Evolutionary conservation across 2,113 vertebrate species (phyloP), one percentile per base, ranked within the genome.

Genomic region (Chloebia gouldiae): DNA sequence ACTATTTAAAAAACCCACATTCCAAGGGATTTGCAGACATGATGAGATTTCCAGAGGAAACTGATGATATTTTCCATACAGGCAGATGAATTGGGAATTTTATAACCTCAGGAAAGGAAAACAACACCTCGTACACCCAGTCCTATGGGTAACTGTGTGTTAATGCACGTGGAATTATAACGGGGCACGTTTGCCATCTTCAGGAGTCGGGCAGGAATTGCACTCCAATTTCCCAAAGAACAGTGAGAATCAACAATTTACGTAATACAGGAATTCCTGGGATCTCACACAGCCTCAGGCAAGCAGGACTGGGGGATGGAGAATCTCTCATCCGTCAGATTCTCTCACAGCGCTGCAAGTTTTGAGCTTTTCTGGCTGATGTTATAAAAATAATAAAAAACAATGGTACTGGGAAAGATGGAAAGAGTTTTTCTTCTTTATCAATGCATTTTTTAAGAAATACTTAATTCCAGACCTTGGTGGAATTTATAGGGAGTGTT

Each of bases 131-230:
- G 0, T 6, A 42, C 25, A 54, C 19, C 17, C 20, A 23, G 7
- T 17, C 11, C 47, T 28, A 1, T 2, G 57, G 63, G 31, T 15
- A 80, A 20, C 30, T 17, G 30, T 15, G 9, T 7, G 23, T 21
- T 54, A 73, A 70, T n/a, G 30, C 5, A 1, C 1, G 0, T 25
- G 13, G 24, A 54, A 68, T 45, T 95, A 15, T 12, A 68, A 73
- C 2, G 1, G 85, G 60, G 2, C 31, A 53, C 0, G 79, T 91
- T 90, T 96, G 96, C 96, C 96, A 96, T 96, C 96, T 97, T 75
- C 82, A 95, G 96, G 95, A 95, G 3, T 1, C 0, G 0, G 64
- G 85, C 44, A 22, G 90, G 79, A 95, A 95, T 45, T 96, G 68
- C 95, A 92, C 31, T 33, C 13, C 23, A 25, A 2, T 9, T 15